Conservation (phyloP, 2,113 vertebrate species). For the Carollia perspicillata region DNA sequence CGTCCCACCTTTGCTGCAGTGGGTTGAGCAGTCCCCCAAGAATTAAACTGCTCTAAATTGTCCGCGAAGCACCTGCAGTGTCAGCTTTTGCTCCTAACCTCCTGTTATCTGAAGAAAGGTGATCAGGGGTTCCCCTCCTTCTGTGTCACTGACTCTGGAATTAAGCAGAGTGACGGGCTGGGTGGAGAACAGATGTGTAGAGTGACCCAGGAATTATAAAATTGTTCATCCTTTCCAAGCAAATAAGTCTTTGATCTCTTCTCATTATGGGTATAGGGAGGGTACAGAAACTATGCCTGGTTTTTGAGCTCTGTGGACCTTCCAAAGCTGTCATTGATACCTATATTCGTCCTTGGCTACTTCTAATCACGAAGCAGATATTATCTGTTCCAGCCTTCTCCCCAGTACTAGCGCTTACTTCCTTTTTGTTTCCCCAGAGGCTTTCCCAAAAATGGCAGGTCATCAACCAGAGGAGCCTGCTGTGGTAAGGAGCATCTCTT, state of each 20-base stretch:
- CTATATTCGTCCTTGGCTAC: neutral
- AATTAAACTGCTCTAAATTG: neutral
- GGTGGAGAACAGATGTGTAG: neutral
- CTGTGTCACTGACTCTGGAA: neutral
- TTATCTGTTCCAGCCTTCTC: neutral
- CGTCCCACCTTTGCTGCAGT: neutral
- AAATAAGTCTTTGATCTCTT: neutral
- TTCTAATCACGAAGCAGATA: neutral
- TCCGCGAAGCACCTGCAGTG: neutral
- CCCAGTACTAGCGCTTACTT: neutral
- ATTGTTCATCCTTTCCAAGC: neutral
- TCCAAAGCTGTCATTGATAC: neutral
- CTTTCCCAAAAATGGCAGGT: constrained; percentile 93
- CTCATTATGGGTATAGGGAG: neutral
- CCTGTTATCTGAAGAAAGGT: neutral
- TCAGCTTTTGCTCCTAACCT: neutral
- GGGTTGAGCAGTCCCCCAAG: neutral
- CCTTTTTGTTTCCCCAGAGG: constrained; percentile 84
- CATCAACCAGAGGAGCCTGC: constrained; percentile 90
- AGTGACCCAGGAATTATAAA: neutral
- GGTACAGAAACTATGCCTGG: neutral
- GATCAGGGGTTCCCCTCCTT: neutral
- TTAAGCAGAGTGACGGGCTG: neutral
- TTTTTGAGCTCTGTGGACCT: neutral
- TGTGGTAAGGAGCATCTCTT: constrained; percentile 84